A percentile compares a stretch with the other conserved stretches of the same genome.
These are phyloP conservation scores for Microctenopoma steveboyesi DNA, from an alignment of 2,797 vertebrate genomes.

Conservation along the genomic window DNA sequence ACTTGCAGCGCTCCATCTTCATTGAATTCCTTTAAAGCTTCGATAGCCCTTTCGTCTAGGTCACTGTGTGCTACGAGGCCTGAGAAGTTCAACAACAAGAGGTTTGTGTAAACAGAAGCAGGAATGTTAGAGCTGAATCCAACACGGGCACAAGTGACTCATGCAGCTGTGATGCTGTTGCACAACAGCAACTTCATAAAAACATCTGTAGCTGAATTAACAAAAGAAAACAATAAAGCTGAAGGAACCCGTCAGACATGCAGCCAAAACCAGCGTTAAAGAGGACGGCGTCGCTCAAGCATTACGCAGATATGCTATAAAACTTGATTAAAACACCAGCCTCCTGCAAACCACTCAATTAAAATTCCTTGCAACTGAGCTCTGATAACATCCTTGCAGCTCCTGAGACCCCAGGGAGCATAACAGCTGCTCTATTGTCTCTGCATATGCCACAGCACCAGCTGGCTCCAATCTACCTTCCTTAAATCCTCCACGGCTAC, in stretches of 20 bases:
- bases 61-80: conserved; percentile 97
- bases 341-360: not conserved
- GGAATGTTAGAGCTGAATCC: not conserved
- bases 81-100: conserved; percentile 60
- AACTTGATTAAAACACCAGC: too few relatives aligned
- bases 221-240: not conserved
- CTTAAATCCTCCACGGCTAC: not conserved
- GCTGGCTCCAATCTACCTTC: conserved; percentile 52
- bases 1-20: conserved; percentile 97
- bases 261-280: not conserved
- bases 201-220: not conserved
- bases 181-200: conserved; percentile 8
- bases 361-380: not conserved
- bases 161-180: not conserved
- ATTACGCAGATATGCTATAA: not conserved
- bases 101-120: not conserved
- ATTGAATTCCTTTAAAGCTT: conserved; percentile 98
- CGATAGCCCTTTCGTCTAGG: conserved; percentile 96
- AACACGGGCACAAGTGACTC: not conserved
- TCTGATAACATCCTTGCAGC: not conserved
- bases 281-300: not conserved
- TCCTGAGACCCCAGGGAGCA: conserved; percentile 35
- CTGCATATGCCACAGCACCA: conserved; percentile 43
- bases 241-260: not conserved
- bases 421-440: conserved; percentile 75